phyloP scores from a whole-genome alignment of 2,888 invertebrate genomes.

The Aspidiotus destructor region DNA sequence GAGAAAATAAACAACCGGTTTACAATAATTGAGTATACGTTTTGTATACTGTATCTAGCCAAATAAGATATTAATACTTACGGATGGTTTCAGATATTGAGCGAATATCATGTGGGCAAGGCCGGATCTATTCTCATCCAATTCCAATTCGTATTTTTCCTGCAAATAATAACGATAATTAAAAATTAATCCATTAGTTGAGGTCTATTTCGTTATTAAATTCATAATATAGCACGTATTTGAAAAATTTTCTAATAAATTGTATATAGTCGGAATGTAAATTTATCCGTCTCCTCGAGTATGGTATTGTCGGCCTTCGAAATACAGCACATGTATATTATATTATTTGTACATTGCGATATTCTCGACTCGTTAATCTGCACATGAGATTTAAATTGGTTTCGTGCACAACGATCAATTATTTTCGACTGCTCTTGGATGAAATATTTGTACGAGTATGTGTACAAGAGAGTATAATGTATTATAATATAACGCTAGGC shows the following conservation, averaged over 20 bases:
- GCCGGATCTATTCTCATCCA: slow-evolving; percentile 74
- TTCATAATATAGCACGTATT: background rate
- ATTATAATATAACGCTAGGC: too few relatives aligned
- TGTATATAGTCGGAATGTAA: background rate
- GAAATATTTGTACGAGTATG: too few relatives aligned
- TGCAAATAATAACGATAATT: slow-evolving; percentile 38
- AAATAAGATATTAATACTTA: slow-evolving; percentile 38
- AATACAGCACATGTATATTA: background rate
- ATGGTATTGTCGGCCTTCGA: background rate
- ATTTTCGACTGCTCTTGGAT: too few relatives aligned
- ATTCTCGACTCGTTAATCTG: too few relatives aligned
- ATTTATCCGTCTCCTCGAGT: background rate
- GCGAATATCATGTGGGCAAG: slow-evolving; percentile 59
- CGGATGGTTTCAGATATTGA: slow-evolving; percentile 52
- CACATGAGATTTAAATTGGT: too few relatives aligned
- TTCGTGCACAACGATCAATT: too few relatives aligned
- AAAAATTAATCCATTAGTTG: background rate
- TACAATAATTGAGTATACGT: background rate
- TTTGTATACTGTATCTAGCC: background rate
- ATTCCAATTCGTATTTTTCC: slow-evolving; percentile 85
- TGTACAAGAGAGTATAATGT: too few relatives aligned
- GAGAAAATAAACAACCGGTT: slow-evolving; percentile 29
- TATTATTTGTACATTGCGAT: too few relatives aligned
- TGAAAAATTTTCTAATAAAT: background rate
- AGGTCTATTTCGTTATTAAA: background rate